Base-by-base conservation (phyloP, 2,113 vertebrate species). In the Synodontis membranacea region DNA sequence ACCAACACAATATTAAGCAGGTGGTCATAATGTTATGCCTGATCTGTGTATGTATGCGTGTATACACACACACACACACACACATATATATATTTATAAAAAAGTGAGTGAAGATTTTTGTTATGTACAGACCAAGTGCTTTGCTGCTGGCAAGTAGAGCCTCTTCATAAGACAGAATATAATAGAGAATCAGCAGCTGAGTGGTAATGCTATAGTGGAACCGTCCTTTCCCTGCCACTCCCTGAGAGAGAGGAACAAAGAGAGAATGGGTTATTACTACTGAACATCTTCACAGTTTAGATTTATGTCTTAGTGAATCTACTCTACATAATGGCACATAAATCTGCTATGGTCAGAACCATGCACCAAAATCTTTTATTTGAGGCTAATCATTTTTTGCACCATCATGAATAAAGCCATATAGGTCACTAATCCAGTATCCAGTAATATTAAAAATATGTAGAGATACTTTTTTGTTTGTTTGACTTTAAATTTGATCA, bases 111-210 rank as follows among this genome's bases (percentile, higher is more conserved):
- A 64, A 64, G 1, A 3, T 68, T 68, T 68, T 23, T 14, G 66
- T 17, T 58, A 11, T 79, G 48, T 91, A 92, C 90, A 64, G 92
- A 99, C 98, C 98, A 78, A 99, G 93, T 14, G 96, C 94, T 95
- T 99, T 99, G 0, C 98, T 97, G 93, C 92, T 99, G 39, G 96
- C 96, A 82, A 99, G 93, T 56, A 99, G 96, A n/a, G 97, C 97
- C 88, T 99, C 98, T 83, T 99, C 98, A 0, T 98, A 99, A 0
- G 98, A 99, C 86, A 99, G 93, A 84, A 98, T 96, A 0, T 99
- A 99, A 91, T 99, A 99, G 68, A 99, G 96, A 91, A 99, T 96
- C 8, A 99, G 94, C 68, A 99, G 95, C 2, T 97, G 98, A 1
- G 97, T 96, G 50, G 98, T 99, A 94, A 99, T 99, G 86, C 96